Conservation (phyloP, 2,113 vertebrate genomes). For the Notothenia coriiceps region DNA sequence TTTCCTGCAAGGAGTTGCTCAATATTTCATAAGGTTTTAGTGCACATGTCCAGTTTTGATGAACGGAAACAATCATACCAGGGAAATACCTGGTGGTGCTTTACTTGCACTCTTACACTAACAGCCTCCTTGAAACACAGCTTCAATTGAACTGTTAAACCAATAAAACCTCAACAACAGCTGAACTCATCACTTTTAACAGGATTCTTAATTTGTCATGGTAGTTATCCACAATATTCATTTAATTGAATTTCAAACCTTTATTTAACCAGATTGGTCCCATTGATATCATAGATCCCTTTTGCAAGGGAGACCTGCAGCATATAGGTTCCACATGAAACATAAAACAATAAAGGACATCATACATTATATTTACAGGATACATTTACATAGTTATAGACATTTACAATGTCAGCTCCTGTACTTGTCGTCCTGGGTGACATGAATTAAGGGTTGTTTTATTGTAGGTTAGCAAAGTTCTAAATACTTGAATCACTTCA, state of each 20-base stretch:
- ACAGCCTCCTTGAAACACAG: conserved; percentile 1
- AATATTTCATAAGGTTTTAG: conserved; percentile 60
- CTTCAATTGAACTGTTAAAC: background rate
- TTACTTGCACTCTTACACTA: background rate
- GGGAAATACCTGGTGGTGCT: background rate
- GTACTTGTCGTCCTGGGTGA: too few species aligned
- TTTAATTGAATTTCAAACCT: too few species aligned
- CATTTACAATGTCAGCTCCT: too few species aligned
- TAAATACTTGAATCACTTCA: conserved; percentile 4
- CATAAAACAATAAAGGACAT: too few species aligned
- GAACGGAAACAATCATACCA: background rate
- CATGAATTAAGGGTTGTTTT: background rate
- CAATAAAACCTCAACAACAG: background rate
- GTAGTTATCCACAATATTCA: background rate
- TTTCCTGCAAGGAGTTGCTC: conserved; percentile 34
- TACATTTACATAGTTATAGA: too few species aligned
- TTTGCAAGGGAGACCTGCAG: too few species aligned
- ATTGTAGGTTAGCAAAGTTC: background rate
- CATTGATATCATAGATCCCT: too few species aligned
- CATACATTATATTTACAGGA: too few species aligned
- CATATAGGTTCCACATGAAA: too few species aligned
- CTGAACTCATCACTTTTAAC: conserved; percentile 1
- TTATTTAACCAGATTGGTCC: too few species aligned
- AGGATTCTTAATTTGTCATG: background rate
- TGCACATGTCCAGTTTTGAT: conserved; percentile 21